Evolutionary conservation across 2,797 vertebrate species (phyloP), one percentile per base, ranked within the genome.

Genomic region (Calcarius lapponicus): DNA sequence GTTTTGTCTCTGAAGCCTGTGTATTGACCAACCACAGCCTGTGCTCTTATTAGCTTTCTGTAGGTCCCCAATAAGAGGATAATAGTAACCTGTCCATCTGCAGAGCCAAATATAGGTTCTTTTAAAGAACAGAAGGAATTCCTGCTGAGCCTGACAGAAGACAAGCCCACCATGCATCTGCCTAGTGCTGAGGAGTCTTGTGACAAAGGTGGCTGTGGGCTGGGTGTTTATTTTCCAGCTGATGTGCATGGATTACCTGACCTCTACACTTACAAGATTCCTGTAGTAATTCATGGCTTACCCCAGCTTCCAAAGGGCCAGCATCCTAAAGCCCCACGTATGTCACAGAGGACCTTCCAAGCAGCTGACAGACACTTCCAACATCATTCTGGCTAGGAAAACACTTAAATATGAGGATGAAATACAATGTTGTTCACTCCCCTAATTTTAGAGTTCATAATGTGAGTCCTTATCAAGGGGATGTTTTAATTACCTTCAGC

Each of bases 401-500:
- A 73, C 60, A 40, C 29, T 90, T 90, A 86, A 81, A 70, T 64
- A 73, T 22, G 85, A 92, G 53, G 70, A 84, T 51, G 78, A 95
- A 96, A 95, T 81, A 86, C 73, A 90, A 40, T 71, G 82, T 67
- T 92, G 53, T 45, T 92, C 56, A 40, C 76, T 90, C 56, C 66
- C 42, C 45, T 83, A 92, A 81, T 88, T 95, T 91, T 88, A 90
- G 90, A 88, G 71, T 56, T 84, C 74, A 92, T 73, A 66, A 21
- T 78, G 19, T 66, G 85, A 76, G 58, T 71, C 64, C 60, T 87
- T 78, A 67, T n/a, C 25, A 18, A 91, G 29, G 53, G 38, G 67
- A 81, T 88, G 56, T 38, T 95, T 92, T 85, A 57, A 80, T 90
- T 95, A 90, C 83, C 64, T 67, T 74, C 51, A 94, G 82, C 42